Evolutionary conservation across 2,888 invertebrate species (phyloP), one percentile per base, ranked within the genome.

Genomic region (Phengaris alcon): DNA sequence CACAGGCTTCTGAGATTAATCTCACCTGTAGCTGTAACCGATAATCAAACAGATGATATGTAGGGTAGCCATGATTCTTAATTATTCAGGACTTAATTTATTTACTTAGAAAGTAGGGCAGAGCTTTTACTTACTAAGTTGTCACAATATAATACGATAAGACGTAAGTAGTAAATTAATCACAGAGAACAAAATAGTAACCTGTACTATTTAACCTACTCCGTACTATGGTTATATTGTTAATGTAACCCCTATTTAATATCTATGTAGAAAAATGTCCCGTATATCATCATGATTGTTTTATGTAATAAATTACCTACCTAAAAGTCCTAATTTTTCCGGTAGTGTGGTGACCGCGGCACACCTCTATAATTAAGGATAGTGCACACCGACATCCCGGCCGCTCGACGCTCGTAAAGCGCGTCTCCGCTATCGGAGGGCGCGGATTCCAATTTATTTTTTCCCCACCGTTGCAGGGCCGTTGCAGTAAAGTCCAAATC

Each of bases 391-490:
- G 79, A 76, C 79, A 77, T 77, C 78, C 70, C 68, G 76, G 79
- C 70, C 70, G 76, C 78, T 35, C 35, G 35, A 77, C 79, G 82
- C 84, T 87, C 87, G 84, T 88, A 90, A 89, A 89, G 84, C 82
- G 82, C 82, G 84, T 81, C 83, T 80, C 79, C 81, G 48, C 81
- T 82, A 86, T 82, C 82, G 83, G 85, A 87, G 92, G 91, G 91
- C 87, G 89, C 87, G 84, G 85, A 86, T 87, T 88, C 90, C 91
- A 91, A 93, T 93, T 92, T 93, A 91, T 93, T 92, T 92, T 92
- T 91, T 90, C 90, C 90, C 91, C 88, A 84, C 84, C 84, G 85
- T 81, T 91, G 91, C 91, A 90, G 87, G 86, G 86, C 86, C 82
- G 85, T 80, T 92, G 90, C 91, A 91, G 88, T 90, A 88, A 90